Conservation (phyloP, 2,888 invertebrate genomes). For the Tridacna crocea region DNA sequence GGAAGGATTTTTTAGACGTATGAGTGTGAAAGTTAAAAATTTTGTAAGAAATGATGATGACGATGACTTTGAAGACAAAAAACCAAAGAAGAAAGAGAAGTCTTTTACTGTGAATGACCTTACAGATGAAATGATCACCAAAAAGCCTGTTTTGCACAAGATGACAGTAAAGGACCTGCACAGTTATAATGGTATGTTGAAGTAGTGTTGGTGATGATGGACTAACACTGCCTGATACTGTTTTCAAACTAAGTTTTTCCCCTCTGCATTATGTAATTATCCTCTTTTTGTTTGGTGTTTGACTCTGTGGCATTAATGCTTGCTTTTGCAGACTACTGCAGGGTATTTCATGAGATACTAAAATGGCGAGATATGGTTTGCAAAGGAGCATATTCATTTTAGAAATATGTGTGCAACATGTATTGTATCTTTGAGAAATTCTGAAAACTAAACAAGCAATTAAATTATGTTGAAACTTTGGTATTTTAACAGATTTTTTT, state of each 20-base stretch:
- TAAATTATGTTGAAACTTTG: no score
- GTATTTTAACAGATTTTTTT: no score
- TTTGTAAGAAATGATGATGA: constrained; percentile 66
- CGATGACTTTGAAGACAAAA: constrained; percentile 42
- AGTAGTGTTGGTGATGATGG: neutral
- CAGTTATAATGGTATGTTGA: constrained; percentile 19
- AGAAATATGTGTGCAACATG: no score
- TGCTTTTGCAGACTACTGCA: no score
- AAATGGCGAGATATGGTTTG: no score
- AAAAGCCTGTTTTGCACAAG: constrained; percentile 66
- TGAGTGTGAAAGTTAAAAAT: constrained; percentile 74
- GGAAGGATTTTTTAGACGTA: constrained; percentile 67
- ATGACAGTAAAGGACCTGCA: constrained; percentile 66
- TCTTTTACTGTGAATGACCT: constrained; percentile 74
- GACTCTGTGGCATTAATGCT: no score
- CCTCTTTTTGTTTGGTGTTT: no score
- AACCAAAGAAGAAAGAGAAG: constrained; percentile 57
- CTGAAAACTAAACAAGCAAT: no score
- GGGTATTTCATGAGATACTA: no score
- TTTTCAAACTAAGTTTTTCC: neutral
- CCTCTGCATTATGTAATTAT: neutral
- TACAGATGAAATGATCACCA: constrained; percentile 69
- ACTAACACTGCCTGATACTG: neutral
- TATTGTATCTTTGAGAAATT: no score
- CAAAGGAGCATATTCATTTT: no score